Percentiles rank a stretch among this genome's conserved stretches.
These are phyloP conservation scores for Cantharis nigra DNA, from an alignment of 2,888 invertebrate genomes.

Conservation along the genomic window DNA sequence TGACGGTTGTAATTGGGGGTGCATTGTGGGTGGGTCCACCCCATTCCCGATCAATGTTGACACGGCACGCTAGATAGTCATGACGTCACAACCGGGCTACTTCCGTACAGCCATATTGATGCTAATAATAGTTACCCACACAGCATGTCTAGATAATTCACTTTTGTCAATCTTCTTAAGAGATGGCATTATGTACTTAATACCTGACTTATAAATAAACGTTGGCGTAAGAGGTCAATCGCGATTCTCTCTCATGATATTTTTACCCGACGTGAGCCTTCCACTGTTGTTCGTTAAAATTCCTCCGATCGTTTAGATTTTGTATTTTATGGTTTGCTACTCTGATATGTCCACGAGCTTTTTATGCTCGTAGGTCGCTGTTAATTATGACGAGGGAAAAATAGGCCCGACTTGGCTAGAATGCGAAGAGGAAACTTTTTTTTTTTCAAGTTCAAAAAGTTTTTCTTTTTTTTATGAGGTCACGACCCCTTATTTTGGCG, in stretches of 20 bases:
- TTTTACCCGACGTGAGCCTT: background rate
- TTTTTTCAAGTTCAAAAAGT: background rate
- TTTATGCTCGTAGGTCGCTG: background rate
- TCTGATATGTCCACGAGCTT: background rate
- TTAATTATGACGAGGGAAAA: background rate
- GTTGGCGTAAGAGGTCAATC: slow-evolving; percentile 15
- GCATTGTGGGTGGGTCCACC: slow-evolving; percentile 39
- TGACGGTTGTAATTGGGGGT: slow-evolving; percentile 45
- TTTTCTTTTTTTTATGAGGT: background rate
- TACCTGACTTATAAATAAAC: background rate
- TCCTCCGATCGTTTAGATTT: background rate
- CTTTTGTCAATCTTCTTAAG: slow-evolving; percentile 25
- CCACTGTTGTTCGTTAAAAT: slow-evolving; percentile 8
- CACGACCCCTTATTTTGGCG: background rate
- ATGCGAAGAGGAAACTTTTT: background rate
- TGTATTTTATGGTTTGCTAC: background rate
- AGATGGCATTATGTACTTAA: slow-evolving; percentile 25
- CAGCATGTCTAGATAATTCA: slow-evolving; percentile 21
- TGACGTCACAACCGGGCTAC: slow-evolving; percentile 39
- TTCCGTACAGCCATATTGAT: slow-evolving; percentile 44
- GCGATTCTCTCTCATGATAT: background rate
- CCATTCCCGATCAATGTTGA: slow-evolving; percentile 52
- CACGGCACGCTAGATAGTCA: slow-evolving; percentile 51
- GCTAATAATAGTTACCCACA: slow-evolving; percentile 27
- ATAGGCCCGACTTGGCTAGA: background rate